phyloP scores from a whole-genome alignment of 2,888 invertebrate genomes.

The Cheilosia impressa region DNA sequence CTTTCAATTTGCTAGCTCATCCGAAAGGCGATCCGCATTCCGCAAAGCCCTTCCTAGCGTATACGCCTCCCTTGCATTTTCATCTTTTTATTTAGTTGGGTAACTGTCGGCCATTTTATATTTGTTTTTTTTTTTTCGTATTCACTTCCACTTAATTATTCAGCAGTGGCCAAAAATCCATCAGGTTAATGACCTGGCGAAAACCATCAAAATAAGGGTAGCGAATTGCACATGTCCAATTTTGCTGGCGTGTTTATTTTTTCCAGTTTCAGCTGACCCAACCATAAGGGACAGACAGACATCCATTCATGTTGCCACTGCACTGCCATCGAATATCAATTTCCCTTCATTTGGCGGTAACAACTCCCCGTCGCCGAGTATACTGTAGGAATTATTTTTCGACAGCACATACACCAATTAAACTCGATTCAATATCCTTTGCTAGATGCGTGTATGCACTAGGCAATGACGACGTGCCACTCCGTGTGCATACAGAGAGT shows the following conservation, averaged over 20 bases:
- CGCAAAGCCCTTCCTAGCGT: background rate
- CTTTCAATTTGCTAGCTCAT: constrained; percentile 3
- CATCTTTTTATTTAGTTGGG: background rate
- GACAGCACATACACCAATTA: constrained; percentile 39
- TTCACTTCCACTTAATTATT: constrained; percentile 58
- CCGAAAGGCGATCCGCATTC: constrained; percentile 21
- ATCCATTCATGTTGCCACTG: constrained; percentile 19
- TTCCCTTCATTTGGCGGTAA: constrained; percentile 45
- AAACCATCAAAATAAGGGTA: constrained; percentile 61
- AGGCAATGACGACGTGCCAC: constrained; percentile 38
- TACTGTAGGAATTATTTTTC: constrained; percentile 18
- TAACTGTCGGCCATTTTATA: constrained; percentile 34
- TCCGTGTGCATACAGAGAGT: constrained; percentile 49
- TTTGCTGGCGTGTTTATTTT: background rate
- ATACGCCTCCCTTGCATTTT: constrained; percentile 2
- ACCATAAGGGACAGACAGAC: constrained; percentile 18
- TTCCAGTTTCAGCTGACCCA: constrained; percentile 18
- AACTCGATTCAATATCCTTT: constrained; percentile 54
- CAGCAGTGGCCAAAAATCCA: constrained; percentile 52
- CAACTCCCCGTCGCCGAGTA: background rate
- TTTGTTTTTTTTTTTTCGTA: background rate
- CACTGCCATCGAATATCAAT: constrained; percentile 49
- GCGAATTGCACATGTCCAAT: constrained; percentile 61
- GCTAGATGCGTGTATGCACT: constrained; percentile 39
- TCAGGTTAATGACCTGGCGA: constrained; percentile 59